Base-by-base conservation (phyloP, 2,113 vertebrate species). In the Phoxinus phoxinus region DNA sequence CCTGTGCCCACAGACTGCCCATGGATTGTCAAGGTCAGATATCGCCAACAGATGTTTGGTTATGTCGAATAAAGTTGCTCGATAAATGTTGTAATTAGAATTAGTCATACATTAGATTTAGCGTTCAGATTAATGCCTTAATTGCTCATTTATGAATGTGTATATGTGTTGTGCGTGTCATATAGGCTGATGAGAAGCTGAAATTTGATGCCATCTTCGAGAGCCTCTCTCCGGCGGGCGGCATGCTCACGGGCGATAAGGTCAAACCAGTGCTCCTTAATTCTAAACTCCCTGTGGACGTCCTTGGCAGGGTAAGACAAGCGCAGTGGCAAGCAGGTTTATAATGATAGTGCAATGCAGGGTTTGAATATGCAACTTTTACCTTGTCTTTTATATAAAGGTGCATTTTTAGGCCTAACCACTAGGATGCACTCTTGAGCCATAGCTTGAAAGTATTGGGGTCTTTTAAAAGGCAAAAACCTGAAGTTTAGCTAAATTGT, bases 201-300 rank as follows among this genome's bases (percentile, higher is more conserved):
- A 99, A 97, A 93, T 99, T 98, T 87, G 97, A 99, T 90, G 92
- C 95, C 87, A 98, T 99, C 92, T 99, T 99, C 92, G 97, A 99
- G 74, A 99, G 98, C 91, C 93, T 99, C 78, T 95, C 91, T 76
- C 98, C 98, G 61, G 93, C 95, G 48, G 96, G 95, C 90, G 97
- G 97, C 87, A 95, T 98, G 77, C 92, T 99, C 25, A 97, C 97
- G 51, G 98, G 98, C 27, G 98, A 99, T 73, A 98, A 98, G 90
- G 98, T 99, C 92, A 99, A 99, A 91, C 98, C 98, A 59, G 98
- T 99, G 53, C 95, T 99, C 87, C 97, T 99, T 11, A 99, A 99
- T 93, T 99, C 98, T 83, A 99, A 99, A 91, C 94, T 99, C 59
- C 96, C 98, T 84, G 97, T 99, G 92, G 98, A 99, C 90, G 95